Base-by-base conservation (phyloP, 2,113 vertebrate genomes). In the Pedionomus torquatus region DNA sequence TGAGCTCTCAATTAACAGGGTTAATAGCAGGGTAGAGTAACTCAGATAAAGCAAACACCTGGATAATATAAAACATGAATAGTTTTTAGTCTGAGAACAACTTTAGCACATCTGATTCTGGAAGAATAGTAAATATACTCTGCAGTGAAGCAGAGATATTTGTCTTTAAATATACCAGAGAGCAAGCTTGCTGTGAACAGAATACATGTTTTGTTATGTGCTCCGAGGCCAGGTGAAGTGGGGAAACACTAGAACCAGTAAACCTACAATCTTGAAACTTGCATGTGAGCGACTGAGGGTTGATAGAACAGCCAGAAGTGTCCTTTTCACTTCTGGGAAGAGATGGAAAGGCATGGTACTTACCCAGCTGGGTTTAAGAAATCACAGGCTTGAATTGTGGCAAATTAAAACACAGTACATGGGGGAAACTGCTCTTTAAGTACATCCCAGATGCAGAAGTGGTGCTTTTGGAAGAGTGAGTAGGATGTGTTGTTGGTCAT, bases 1-100 rank as follows among this genome's bases (percentile, higher is more conserved):
- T 24, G 57, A 92, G 63, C 51, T 83, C 51, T 81, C 54, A 63
- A 12, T 92, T 93, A 65, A 46, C 13, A 13, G 10, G 4, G 19
- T 92, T 95, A 92, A 95, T 95, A 83, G 63, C 68, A 95, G 80
- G 31, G 24, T 88, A 68, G 71, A 78, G 55, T 74, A 90, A 74
- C 46, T 65, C n/a, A 66, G 79, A 81, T 83, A 77, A 77, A 77
- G 72, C 71, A 74, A 90, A 76, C 54, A 85, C 66, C 88, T 88
- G 86, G 37, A 46, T 95, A 80, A 66, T 63, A 70, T 26, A 44
- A 89, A 87, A 11, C 10, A 52, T 20, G 43, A 7, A 3, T 83
- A 65, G 93, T 63, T 61, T 86, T 23, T 58, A 37, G 49, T 88
- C 31, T 92, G 63, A 49, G 82, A 93, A 87, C 41, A 93, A 52